Evolutionary conservation across 2,888 invertebrate genomes (phyloP), one percentile per base, ranked within the genome.

Genomic region (Dryadula phaetusa): DNA sequence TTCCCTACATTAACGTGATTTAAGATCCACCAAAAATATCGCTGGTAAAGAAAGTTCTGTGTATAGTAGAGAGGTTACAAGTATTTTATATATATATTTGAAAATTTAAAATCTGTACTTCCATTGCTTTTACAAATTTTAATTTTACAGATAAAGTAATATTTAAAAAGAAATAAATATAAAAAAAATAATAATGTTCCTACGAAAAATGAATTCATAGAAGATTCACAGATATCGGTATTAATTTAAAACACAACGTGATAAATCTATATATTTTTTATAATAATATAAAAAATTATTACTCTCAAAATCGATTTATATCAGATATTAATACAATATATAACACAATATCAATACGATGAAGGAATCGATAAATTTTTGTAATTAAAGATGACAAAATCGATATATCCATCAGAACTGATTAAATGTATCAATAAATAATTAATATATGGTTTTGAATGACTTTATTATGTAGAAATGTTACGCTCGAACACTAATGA

Each of bases 1-100:
- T 14, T 1, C 1, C 44, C 60, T 44, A 87, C 88, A 86, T 86
- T 86, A 85, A 81, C 80, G 84, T 92, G 90, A 91, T 91, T 87
- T 90, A 91, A 83, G 86, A 77, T 74, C 77, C 77, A 72, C 84
- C 85, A 76, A 85, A 84, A 84, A 80, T 76, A 75, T 75, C 74
- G 74, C 79, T 81, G 81, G 82, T 84, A 82, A n/a, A 83, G 85
- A 84, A 85, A 79, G 77, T 74, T 76, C 78, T 73, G 76, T 58
- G 63, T 61, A 62, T 60, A 64, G 63, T 70, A 66, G 67, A 68
- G 67, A 71, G 69, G 72, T 75, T 74, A 74, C 62, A 67, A 64
- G 58, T 67, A 65, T 71, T 69, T 69, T 70, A n/a, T n/a, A n/a
- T n/a, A n/a, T 56, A 66, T 62, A 52, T 58, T 66, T 53, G 66